Percentiles rank a stretch among this genome's conserved stretches.
These are phyloP conservation scores for Nansenia antarctica DNA, from an alignment of 2,113 vertebrate species.

Conservation along the genomic window DNA sequence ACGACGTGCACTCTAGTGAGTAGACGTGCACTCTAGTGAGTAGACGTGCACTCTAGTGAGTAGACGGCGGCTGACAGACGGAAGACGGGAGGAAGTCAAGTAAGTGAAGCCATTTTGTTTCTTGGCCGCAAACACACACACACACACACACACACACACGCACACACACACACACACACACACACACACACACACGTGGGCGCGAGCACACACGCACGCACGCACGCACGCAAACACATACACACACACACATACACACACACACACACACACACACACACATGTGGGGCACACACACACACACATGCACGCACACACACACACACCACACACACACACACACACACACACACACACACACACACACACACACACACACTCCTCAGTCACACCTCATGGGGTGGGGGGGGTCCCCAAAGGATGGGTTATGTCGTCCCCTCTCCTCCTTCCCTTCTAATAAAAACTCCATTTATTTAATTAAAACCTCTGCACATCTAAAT, in stretches of 20 bases:
- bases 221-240: no score
- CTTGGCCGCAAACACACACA: slow-evolving; percentile 20
- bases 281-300: no score
- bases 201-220: no score
- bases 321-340: no score
- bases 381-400: slow-evolving; percentile 5
- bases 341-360: no score
- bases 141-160: slow-evolving; percentile 36
- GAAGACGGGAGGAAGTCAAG: slow-evolving; percentile 14
- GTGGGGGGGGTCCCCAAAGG: slow-evolving; percentile 30
- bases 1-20: background rate
- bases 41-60: background rate
- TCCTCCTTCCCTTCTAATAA: background rate
- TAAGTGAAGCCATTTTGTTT: slow-evolving; percentile 17
- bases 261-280: no score
- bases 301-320: no score
- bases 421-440: slow-evolving; percentile 25
- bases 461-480: slow-evolving; percentile 62
- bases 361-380: no score
- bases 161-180: no score
- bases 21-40: no score
- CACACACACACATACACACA: no score
- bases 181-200: no score
- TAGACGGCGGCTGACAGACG: background rate
- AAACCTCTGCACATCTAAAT: slow-evolving; percentile 48